Conservation (phyloP, 2,797 vertebrate species). For the Catostomus latipinnis region DNA sequence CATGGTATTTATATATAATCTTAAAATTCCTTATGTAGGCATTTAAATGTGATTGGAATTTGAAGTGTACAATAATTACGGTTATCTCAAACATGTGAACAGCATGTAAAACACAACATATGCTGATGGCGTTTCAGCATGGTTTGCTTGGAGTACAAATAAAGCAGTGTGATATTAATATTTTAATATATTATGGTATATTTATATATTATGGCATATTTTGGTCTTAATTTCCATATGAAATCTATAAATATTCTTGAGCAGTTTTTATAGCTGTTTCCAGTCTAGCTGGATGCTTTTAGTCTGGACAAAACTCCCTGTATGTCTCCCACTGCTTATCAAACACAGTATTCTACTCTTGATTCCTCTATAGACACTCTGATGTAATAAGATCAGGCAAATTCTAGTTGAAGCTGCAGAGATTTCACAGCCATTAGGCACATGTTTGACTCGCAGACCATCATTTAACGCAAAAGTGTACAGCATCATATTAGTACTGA, state of each 20-base stretch:
- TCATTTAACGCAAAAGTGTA: constrained; percentile 41
- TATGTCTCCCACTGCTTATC: constrained; percentile 30
- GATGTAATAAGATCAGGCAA: constrained; percentile 35
- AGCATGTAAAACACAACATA: too few relatives aligned
- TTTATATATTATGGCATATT: not conserved
- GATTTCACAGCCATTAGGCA: constrained; percentile 15
- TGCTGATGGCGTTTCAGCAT: too few relatives aligned
- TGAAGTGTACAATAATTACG: too few relatives aligned
- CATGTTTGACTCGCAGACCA: constrained; percentile 24
- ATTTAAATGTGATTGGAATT: too few relatives aligned
- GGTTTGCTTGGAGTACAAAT: constrained; percentile 11
- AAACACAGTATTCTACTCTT: constrained; percentile 16
- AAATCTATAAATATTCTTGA: constrained; percentile 31
- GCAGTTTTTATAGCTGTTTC: not conserved
- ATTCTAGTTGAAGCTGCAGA: constrained; percentile 40
- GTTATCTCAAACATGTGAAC: too few relatives aligned
- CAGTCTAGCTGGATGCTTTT: constrained; percentile 7
- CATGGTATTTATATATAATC: too few relatives aligned
- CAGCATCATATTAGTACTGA: not conserved
- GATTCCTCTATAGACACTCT: constrained; percentile 13
- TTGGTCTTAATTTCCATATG: constrained; percentile 6
- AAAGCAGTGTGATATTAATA: constrained; percentile 1
- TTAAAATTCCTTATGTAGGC: too few relatives aligned
- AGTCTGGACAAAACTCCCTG: not conserved
- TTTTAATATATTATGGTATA: not conserved